phyloP scores from a whole-genome alignment of 2,888 invertebrate genomes.

The Lissonota sp. region DNA sequence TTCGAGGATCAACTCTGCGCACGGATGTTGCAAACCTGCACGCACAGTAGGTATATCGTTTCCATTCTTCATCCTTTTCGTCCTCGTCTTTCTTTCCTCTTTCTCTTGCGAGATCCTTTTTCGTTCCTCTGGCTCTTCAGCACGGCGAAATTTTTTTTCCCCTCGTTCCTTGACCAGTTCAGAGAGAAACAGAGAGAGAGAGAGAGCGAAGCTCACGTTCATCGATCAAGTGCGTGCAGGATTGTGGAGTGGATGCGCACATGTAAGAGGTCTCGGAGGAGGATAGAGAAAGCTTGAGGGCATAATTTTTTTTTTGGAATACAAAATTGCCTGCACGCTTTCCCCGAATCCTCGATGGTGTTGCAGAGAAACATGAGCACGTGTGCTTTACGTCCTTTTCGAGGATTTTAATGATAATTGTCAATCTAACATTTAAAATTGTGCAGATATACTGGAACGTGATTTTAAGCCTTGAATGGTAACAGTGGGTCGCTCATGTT shows the following conservation, averaged over 20 bases:
- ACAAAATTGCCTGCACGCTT: conserved; percentile 25
- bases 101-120: background rate
- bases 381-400: background rate
- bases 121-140: conserved; percentile 17
- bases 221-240: conserved; percentile 54
- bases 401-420: background rate
- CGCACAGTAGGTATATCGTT: conserved; percentile 40
- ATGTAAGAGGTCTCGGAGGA: background rate
- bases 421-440: background rate
- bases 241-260: conserved; percentile 20
- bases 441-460: background rate
- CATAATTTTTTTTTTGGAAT: conserved; percentile 30
- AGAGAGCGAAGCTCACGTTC: conserved; percentile 40
- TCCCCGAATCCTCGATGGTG: conserved; percentile 17
- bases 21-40: conserved; percentile 27
- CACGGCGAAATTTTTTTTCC: conserved; percentile 23
- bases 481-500: no score
- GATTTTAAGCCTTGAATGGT: no score
- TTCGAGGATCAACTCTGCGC: conserved; percentile 5
- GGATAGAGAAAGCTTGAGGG: background rate
- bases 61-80: conserved; percentile 29
- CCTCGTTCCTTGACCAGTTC: conserved; percentile 23
- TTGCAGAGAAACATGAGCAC: background rate
- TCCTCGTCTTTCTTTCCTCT: conserved; percentile 9
- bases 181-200: conserved; percentile 17